A percentile compares a stretch with the other conserved stretches of the same genome.
Conservation (phyloP, 2,888 invertebrate species). For the Silvanus unidentatus region DNA sequence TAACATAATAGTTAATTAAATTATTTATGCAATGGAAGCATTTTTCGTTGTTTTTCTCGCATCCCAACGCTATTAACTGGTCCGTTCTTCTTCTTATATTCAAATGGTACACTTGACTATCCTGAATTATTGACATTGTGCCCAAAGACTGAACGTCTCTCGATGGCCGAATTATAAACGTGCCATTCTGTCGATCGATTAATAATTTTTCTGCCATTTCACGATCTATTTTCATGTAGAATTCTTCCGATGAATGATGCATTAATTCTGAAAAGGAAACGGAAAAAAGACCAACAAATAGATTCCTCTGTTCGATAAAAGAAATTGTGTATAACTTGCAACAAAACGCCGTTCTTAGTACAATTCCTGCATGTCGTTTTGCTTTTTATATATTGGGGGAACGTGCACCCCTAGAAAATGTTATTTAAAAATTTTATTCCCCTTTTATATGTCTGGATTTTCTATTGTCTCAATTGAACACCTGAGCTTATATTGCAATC, state of each 20-base stretch:
- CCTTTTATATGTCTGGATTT: no score
- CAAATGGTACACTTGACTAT: conserved; percentile 52
- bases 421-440: no score
- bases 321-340: neutral
- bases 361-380: neutral
- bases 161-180: conserved; percentile 54
- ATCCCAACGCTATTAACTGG: conserved; percentile 53
- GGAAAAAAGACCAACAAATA: no score
- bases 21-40: conserved; percentile 50
- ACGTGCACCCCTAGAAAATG: no score
- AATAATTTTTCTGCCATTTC: conserved; percentile 51
- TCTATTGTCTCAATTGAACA: no score
- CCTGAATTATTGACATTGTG: conserved; percentile 53
- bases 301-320: neutral
- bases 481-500: no score
- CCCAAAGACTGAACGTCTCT: conserved; percentile 47
- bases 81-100: conserved; percentile 51
- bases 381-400: neutral
- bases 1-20: conserved; percentile 53
- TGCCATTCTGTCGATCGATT: conserved; percentile 54
- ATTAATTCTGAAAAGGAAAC: conserved; percentile 22
- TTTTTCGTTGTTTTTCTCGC: conserved; percentile 50
- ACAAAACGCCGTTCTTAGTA: neutral
- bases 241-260: conserved; percentile 43
- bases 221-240: conserved; percentile 53